phyloP scores from a whole-genome alignment of 2,888 invertebrate species.

The Elmis aenea region DNA sequence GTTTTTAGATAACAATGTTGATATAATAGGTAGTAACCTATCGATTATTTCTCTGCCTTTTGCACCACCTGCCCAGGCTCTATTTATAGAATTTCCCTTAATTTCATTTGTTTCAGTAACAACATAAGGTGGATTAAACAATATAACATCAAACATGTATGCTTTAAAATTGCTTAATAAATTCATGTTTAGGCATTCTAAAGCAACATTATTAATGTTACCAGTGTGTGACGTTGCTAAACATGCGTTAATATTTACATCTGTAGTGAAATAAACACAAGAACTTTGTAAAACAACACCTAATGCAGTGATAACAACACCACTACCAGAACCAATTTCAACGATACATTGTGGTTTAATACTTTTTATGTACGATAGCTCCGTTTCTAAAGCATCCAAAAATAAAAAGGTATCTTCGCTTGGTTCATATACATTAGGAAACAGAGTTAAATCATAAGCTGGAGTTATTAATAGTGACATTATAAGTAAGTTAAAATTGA shows the following conservation, averaged over 20 bases:
- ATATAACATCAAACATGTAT: conserved; percentile 63
- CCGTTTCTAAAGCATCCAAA: conserved; percentile 88
- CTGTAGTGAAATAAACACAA: conserved; percentile 65
- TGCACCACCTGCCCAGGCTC: conserved; percentile 76
- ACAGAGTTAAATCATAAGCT: conserved; percentile 55
- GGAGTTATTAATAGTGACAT: conserved; percentile 66
- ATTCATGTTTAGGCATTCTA: conserved; percentile 65
- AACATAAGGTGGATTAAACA: conserved; percentile 99
- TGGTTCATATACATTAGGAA: conserved; percentile 82
- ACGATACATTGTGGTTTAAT: conserved; percentile 63
- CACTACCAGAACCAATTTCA: conserved; percentile 93
- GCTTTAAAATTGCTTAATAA: conserved; percentile 55
- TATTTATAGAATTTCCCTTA: too few relatives aligned
- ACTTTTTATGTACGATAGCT: conserved; percentile 56
- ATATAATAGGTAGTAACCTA: conserved; percentile 46
- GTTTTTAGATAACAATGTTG: conserved; percentile 57
- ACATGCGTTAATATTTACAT: conserved; percentile 82
- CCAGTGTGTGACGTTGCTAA: conserved; percentile 66
- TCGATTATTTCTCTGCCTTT: conserved; percentile 74
- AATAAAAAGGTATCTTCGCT: conserved; percentile 94
- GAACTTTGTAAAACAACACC: conserved; percentile 54
- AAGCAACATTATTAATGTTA: conserved; percentile 56
- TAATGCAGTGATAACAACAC: conserved; percentile 83
- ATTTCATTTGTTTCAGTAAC: conserved; percentile 77
- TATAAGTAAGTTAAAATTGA: too few relatives aligned